A percentile compares a stretch with the other conserved stretches of the same genome.
Conservation (phyloP, 2,888 invertebrate species). For the Nemurella pictetii region DNA sequence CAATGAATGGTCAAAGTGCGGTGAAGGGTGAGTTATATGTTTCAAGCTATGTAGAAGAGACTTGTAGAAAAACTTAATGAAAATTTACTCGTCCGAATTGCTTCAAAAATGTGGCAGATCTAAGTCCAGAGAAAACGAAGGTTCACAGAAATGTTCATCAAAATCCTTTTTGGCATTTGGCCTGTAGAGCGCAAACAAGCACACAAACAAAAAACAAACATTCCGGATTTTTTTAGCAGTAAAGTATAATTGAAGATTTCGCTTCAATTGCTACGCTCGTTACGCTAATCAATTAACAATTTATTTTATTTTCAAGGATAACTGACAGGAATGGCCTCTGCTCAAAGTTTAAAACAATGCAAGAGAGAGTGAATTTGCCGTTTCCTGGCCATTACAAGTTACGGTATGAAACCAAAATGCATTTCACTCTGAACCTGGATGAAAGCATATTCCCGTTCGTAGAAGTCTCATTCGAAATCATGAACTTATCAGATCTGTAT, state of each 20-base stretch:
- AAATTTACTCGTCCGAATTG: too few relatives aligned
- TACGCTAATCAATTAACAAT: background rate
- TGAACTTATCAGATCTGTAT: conserved; percentile 1
- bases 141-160: too few relatives aligned
- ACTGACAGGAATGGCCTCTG: conserved; percentile 13
- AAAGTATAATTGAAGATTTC: too few relatives aligned
- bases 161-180: background rate
- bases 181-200: background rate
- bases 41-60: background rate
- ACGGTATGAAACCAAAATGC: conserved; percentile 34
- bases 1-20: conserved; percentile 13
- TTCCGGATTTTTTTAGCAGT: too few relatives aligned
- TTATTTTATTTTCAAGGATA: conserved; percentile 10
- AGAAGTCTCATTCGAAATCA: conserved; percentile 32
- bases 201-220: too few relatives aligned
- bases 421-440: conserved; percentile 34
- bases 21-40: conserved; percentile 7
- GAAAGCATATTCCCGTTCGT: conserved; percentile 33
- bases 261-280: too few relatives aligned
- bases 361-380: background rate
- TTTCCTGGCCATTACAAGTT: conserved; percentile 32
- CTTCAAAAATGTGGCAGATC: too few relatives aligned
- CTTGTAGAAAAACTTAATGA: too few relatives aligned
- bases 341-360: background rate
- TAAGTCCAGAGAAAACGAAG: too few relatives aligned